Evolutionary conservation across 1,140 invertebrate species (phyloP), one percentile per base, ranked within the genome.

Genomic region (Globodera rostochiensis): DNA sequence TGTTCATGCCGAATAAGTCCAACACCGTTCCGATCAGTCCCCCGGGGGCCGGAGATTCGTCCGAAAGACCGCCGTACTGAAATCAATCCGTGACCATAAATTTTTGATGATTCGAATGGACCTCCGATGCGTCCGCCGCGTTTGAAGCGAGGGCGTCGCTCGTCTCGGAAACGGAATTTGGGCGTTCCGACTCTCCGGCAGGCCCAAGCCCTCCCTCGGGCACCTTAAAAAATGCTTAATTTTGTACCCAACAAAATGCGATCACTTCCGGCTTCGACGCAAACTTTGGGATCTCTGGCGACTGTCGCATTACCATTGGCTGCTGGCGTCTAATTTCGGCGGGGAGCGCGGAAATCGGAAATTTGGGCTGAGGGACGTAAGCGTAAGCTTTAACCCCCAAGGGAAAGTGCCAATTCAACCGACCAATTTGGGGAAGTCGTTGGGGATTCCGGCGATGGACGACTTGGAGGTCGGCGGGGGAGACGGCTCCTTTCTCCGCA

Each of bases 11-110:
- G 64, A 89, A 84, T 46, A 90, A 53, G 57, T 90, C 90, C 57
- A 89, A 75, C 50, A 89, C 82, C 36, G 89, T 89, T 21, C 89
- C 89, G 45, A 89, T 90, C 36, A 89, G 77, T n/a, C 88, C 88
- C n/a, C 88, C 88, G 67, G 85, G 82, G 50, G 84, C 85, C 11
- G 81, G 75, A 9, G 88, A 81, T 25, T 89, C 88, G 36, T 90
- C 86, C 25, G 86, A 74, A 47, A 88, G 81, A 6, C 77, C 86
- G 67, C 88, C 88, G 53, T 89, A 89, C 82, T 89, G 74, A 84
- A 87, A 73, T 21, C 45, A 47, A 70, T 36, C 5, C 19, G 13
- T 4, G 46, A 46, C 67, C 73, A n/a, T 50, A 82, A 36, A 36
- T 36, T 36, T 36, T 36, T 36, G 36, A 49, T 45, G 21, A n/a